Evolutionary conservation across 1,140 invertebrate species (phyloP), one percentile per base, ranked within the genome.

Genomic region (Brachionus manjavacas): DNA sequence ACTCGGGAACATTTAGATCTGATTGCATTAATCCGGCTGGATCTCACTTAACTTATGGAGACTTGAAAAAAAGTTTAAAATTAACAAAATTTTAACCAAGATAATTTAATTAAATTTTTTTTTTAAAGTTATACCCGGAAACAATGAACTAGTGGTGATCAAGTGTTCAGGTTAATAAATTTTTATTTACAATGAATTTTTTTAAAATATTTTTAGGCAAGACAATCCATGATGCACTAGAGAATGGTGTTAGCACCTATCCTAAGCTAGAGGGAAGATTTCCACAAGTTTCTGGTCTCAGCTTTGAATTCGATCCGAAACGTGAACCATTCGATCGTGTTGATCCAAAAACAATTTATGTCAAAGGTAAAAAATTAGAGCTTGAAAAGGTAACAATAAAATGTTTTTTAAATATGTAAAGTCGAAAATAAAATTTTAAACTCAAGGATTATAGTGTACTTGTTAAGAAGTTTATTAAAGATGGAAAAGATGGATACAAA

Each of bases 1-100:
- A 96, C 89, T 95, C 94, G 16, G 95, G 95, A 49, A 96, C 95
- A 46, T 92, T 95, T 84, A 90, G 94, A 81, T 94, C 93, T 80
- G 94, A 95, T 89, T 87, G 88, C 79, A 86, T 91, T 43, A 94
- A 95, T 89, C 91, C 92, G 2, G 52, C 23, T 12, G 79, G 79
- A 11, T 35, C 76, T 11, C 12, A 64, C 7, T 76, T 76, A 3
- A 81, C 49, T 20, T 60, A 64, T 68, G 52, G 79, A 7, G 79
- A 81, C 31, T 35, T 81, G 12, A 81, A 81, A 81, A 81, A 81
- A 68, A 80, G 20, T 25, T 60, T 72, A 83, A 23, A 39, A 14
- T 6, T 35, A 2, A 4, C 7, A 35, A 35, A 35, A 35, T 35
- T 35, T 35, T 35, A 35, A 7, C 31, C 1, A 35, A 7, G 7